Evolutionary conservation across 1,140 invertebrate species (phyloP).

Genomic region (Teleogryllus occipitalis): DNA sequence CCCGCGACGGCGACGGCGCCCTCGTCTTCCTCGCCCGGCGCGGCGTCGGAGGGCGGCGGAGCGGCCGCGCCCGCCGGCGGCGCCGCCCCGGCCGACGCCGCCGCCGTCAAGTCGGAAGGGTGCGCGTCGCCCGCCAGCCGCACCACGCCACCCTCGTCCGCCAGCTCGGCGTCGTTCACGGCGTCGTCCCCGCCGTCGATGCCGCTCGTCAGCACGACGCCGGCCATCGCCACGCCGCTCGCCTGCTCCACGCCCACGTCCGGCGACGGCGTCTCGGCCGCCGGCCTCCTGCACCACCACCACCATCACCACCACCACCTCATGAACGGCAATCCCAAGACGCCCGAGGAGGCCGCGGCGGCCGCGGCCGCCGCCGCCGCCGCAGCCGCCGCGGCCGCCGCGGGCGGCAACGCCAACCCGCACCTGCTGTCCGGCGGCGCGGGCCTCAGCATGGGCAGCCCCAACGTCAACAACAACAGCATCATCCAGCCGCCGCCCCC

Average conservation of each 20-base stretch:
- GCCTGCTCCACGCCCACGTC: constrained; percentile 11
- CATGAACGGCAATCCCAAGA: constrained; percentile 22
- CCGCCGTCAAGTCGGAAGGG: constrained; percentile 14
- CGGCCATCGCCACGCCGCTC: constrained; percentile 8
- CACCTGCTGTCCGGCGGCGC: not conserved
- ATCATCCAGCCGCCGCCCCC: constrained; percentile 30
- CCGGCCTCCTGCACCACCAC: not conserved
- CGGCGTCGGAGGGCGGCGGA: too few species aligned
- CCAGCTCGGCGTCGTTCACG: constrained; percentile 35
- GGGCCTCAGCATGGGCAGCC: constrained; percentile 20
- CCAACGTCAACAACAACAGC: constrained; percentile 40
- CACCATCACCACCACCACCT: constrained; percentile 14
- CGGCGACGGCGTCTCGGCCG: not conserved
- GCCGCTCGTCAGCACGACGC: constrained; percentile 10
- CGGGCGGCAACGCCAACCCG: constrained; percentile 12
- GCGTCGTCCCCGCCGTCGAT: constrained; percentile 7
- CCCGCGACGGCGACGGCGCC: constrained; percentile 15
- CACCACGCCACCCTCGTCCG: constrained; percentile 10
- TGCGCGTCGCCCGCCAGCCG: constrained; percentile 22
- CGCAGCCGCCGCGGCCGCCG: constrained; percentile 33
- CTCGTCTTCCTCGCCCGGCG: constrained; percentile 10
- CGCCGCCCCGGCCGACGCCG: constrained; percentile 31
- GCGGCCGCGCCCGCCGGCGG: constrained; percentile 34
- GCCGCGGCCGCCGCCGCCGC: not conserved
- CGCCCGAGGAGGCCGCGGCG: constrained; percentile 14